These are phyloP conservation scores for Astyanax mexicanus DNA, from an alignment of 2,797 vertebrate genomes.

Conservation along the genomic window DNA sequence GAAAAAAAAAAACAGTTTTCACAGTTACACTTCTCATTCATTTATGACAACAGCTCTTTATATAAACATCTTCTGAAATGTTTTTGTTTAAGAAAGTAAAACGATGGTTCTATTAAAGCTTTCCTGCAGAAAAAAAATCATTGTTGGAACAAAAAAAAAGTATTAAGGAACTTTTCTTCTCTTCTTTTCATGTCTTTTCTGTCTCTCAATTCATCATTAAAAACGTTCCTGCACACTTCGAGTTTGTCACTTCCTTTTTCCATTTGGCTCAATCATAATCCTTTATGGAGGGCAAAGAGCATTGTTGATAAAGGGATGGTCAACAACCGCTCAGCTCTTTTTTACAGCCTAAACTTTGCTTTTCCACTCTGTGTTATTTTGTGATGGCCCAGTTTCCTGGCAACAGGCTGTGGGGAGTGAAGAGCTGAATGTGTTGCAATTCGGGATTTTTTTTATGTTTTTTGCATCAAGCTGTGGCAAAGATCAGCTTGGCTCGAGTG, in stretches of 20 bases:
- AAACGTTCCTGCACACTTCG: neutral
- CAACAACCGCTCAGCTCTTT: constrained; percentile 5
- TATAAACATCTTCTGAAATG: too few species aligned
- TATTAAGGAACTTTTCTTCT: too few species aligned
- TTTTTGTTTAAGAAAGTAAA: too few species aligned
- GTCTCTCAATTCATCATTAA: too few species aligned
- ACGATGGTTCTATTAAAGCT: too few species aligned
- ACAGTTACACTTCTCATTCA: too few species aligned
- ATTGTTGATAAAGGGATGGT: constrained; percentile 32
- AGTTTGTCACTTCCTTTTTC: constrained; percentile 16
- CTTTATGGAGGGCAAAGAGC: constrained; percentile 36
- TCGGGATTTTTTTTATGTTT: neutral
- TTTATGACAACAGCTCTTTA: too few species aligned
- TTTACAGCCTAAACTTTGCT: constrained; percentile 30
- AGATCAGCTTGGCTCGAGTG: neutral
- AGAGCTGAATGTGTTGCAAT: constrained; percentile 26
- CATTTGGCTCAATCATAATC: neutral
- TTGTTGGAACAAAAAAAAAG: too few species aligned
- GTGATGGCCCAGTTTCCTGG: constrained; percentile 29
- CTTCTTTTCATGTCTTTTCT: too few species aligned
- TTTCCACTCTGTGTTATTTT: constrained; percentile 30
- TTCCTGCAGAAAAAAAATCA: too few species aligned
- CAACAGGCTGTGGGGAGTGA: constrained; percentile 11
- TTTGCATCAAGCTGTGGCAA: neutral
- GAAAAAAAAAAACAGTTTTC: too few species aligned